Conservation (phyloP, 2,113 vertebrate species). For the Ovis canadensis region DNA sequence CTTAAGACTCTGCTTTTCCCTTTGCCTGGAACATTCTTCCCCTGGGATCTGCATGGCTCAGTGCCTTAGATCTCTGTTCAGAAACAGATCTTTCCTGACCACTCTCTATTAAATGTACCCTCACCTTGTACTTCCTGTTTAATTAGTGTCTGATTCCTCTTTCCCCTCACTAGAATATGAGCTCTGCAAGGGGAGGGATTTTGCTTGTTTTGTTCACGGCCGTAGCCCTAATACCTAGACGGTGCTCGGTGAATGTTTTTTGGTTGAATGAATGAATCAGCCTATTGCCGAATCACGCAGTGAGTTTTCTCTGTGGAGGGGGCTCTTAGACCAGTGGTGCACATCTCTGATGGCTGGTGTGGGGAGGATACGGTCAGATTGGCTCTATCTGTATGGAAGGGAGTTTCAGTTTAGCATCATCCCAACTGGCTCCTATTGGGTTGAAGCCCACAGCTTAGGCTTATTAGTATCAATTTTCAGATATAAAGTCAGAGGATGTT, state of each 20-base stretch:
- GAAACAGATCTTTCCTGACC: neutral
- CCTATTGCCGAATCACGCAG: neutral
- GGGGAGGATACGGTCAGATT: neutral
- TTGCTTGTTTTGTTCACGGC: neutral
- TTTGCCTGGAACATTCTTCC: neutral
- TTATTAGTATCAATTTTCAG: neutral
- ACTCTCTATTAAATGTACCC: neutral
- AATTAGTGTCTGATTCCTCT: neutral
- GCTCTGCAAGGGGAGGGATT: neutral
- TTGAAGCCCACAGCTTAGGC: neutral
- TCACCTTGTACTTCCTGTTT: neutral
- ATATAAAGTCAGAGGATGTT: neutral
- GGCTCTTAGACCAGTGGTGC: neutral
- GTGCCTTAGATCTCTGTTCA: neutral
- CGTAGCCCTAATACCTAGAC: neutral
- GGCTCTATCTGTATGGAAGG: neutral
- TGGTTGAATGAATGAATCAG: neutral
- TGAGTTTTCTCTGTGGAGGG: neutral
- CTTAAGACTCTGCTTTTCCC: neutral
- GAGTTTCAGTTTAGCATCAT: neutral
- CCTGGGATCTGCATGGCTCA: neutral
- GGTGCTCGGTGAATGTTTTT: neutral
- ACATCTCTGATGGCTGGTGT: neutral
- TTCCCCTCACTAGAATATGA: neutral
- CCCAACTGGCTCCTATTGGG: neutral